Base-by-base conservation (phyloP, 1,140 invertebrate genomes). In the Drosophila lowei region DNA sequence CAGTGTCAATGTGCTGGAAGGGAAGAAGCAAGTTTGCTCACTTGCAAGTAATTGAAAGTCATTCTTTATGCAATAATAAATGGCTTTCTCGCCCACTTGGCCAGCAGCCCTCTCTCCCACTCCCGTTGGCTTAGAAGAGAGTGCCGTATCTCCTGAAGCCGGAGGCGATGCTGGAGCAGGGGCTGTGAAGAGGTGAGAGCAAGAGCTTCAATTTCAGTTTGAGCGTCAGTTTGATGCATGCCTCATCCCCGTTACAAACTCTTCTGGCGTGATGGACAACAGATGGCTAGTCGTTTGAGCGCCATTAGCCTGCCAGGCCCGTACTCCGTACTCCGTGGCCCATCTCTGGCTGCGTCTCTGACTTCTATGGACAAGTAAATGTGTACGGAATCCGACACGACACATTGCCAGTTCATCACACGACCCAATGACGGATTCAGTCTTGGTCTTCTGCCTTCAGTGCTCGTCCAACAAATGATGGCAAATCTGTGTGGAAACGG, bases 1-100 rank as follows among this genome's bases (percentile, higher is more conserved):
- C 81, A 72, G 78, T 86, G 81, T 86, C 81, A 86, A 86, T 86
- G 81, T 79, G 83, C 83, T 86, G 83, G 81, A 77, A 81, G 9
- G 11, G 11, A 38, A 30, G 28, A 25, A 30, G 81, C 81, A 88
- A 86, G 81, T 88, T 86, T 86, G 81, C 88, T 86, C 81, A 86
- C 83, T 86, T 88, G 81, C 81, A 88, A 86, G 75, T 86, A 86
- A 86, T 86, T 86, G 83, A 83, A 88, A 86, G 81, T 86, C 81
- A 86, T 86, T 88, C 83, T 86, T 86, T 86, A 86, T 86, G 81
- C 83, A 83, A 88, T 86, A 86, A 86, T 86, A 86, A 86, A 86
- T 86, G 81, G 81, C 74, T 83, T 86, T 88, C 70, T 88, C 70
- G 78, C 74, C 81, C 83, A 88, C 83, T 86, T 78, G 78, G 78